Conservation (phyloP, 2,113 vertebrate genomes). For the Leucosticte australis region DNA sequence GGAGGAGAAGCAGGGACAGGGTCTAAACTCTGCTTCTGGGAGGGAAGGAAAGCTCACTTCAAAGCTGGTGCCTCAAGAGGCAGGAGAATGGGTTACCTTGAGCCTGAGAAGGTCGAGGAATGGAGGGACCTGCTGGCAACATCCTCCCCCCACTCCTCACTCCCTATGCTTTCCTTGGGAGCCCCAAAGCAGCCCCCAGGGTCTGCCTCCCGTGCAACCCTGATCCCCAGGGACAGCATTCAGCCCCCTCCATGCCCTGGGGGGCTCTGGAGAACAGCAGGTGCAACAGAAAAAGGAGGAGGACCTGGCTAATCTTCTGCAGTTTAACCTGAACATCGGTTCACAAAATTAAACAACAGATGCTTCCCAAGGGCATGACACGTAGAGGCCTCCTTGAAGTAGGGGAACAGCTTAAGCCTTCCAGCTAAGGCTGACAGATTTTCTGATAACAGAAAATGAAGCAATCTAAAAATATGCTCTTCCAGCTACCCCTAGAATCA, state of each 20-base stretch:
- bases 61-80: neutral
- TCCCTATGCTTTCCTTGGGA: rapidly evolving
- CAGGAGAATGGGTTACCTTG: neutral
- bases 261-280: neutral
- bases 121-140: neutral
- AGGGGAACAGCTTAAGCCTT: neutral
- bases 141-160: neutral
- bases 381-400: neutral
- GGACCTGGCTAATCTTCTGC: neutral
- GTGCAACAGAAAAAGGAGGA: neutral
- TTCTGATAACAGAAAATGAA: conserved; percentile 34
- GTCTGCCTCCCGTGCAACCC: rapidly evolving
- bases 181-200: rapidly evolving
- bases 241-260: rapidly evolving
- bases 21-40: neutral
- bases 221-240: neutral
- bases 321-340: neutral
- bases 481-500: neutral
- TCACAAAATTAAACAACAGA: conserved; percentile 2
- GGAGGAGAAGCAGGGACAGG: neutral
- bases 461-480: conserved; percentile 18
- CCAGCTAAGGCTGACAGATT: conserved; percentile 4
- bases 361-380: neutral
- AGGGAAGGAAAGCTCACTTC: neutral
- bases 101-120: neutral